phyloP scores from a whole-genome alignment of 2,113 vertebrate species.

The Chelonoidis abingdonii region DNA sequence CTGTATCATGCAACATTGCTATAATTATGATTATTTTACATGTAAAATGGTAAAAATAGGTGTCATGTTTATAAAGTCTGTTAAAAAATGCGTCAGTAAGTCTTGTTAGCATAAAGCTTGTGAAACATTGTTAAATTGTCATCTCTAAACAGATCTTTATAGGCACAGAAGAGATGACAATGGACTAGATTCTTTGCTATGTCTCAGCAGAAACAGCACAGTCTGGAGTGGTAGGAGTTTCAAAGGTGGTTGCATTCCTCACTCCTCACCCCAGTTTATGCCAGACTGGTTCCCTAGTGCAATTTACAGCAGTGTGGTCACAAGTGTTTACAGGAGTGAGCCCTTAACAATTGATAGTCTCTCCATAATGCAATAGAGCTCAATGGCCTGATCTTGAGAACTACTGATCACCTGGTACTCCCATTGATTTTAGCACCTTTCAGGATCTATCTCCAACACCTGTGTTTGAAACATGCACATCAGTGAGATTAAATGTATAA shows the following conservation, averaged over 20 bases:
- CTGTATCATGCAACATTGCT: not conserved
- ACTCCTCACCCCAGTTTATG: not conserved
- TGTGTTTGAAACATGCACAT: no score
- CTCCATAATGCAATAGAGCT: not conserved
- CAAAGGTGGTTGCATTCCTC: not conserved
- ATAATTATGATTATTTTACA: not conserved
- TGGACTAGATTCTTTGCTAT: not conserved
- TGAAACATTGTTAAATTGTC: not conserved
- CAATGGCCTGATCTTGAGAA: not conserved
- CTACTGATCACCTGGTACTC: not conserved
- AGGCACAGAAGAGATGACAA: not conserved
- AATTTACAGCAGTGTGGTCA: not conserved
- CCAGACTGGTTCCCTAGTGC: not conserved
- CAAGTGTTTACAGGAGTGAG: not conserved
- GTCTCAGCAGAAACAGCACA: not conserved
- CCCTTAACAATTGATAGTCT: not conserved
- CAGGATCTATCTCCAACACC: no score
- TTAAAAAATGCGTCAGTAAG: not conserved
- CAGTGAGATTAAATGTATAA: not conserved
- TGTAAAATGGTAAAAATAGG: not conserved
- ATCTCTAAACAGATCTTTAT: not conserved
- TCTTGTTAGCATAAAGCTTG: slow-evolving; percentile 5
- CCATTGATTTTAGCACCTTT: not conserved
- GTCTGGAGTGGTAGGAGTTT: not conserved
- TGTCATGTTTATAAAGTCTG: not conserved